phyloP scores from a whole-genome alignment of 2,113 vertebrate genomes.

The Syrrhaptes paradoxus region DNA sequence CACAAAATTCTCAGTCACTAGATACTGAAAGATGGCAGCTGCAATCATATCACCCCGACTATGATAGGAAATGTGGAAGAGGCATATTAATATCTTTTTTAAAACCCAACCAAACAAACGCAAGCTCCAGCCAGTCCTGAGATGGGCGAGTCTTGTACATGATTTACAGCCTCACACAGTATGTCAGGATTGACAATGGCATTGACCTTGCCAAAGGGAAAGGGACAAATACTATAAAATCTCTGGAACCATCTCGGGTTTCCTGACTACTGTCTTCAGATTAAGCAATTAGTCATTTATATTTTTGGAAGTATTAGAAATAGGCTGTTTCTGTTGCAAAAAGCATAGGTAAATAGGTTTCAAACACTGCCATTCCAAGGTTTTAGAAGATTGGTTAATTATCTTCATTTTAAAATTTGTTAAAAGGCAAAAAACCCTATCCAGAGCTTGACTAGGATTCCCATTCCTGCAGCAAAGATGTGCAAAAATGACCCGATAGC shows the following conservation, averaged over 20 bases:
- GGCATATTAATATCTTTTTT: background rate
- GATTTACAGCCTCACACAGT: background rate
- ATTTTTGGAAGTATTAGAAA: slow-evolving; percentile 49
- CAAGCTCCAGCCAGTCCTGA: background rate
- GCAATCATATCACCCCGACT: background rate
- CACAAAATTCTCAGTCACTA: background rate
- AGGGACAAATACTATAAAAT: background rate
- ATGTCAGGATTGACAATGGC: background rate
- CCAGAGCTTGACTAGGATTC: slow-evolving; percentile 16
- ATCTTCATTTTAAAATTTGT: slow-evolving; percentile 30
- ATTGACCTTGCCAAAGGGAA: background rate
- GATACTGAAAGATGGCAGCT: background rate
- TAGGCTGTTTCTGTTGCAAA: slow-evolving; percentile 53
- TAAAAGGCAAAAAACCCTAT: background rate
- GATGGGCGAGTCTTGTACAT: background rate
- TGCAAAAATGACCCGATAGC: background rate
- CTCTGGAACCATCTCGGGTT: background rate
- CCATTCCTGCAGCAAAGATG: background rate
- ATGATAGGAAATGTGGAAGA: background rate
- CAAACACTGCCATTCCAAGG: background rate
- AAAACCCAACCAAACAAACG: background rate
- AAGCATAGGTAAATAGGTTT: slow-evolving; percentile 4
- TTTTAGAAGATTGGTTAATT: slow-evolving; percentile 6
- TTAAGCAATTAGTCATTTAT: background rate
- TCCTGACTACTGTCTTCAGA: background rate